phyloP scores from a whole-genome alignment of 2,888 invertebrate species.

The Masnerella sp. region DNA sequence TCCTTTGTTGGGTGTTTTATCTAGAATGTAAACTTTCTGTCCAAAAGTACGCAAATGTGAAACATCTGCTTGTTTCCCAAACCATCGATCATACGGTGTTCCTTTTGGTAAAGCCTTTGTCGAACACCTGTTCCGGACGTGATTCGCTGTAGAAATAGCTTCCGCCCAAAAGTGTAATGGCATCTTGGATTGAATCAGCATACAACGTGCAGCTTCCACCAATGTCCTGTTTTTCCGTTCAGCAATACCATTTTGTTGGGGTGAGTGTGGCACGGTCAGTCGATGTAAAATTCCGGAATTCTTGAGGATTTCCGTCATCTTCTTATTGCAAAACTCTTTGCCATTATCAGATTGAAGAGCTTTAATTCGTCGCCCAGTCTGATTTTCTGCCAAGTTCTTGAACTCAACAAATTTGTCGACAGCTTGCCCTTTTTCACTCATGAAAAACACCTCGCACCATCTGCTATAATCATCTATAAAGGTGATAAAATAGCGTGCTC shows the following conservation, averaged over 20 bases:
- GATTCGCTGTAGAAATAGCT: conserved; percentile 29
- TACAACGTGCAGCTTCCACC: conserved; percentile 31
- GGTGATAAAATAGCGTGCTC: conserved; percentile 58
- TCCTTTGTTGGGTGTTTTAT: conserved; percentile 9
- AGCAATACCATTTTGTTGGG: conserved; percentile 64
- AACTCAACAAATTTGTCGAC: conserved; percentile 49
- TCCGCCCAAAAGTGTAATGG: conserved; percentile 26
- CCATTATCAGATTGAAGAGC: conserved; percentile 56
- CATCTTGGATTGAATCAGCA: conserved; percentile 6
- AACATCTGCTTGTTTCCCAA: conserved; percentile 3
- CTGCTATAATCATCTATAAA: conserved; percentile 63
- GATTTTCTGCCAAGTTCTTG: conserved; percentile 52
- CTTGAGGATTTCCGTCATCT: conserved; percentile 12
- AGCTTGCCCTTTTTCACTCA: conserved; percentile 50
- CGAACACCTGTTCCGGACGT: conserved; percentile 16
- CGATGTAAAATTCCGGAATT: conserved; percentile 63
- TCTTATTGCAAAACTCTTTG: conserved; percentile 37
- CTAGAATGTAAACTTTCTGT: conserved; percentile 2
- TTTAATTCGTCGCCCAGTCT: conserved; percentile 51
- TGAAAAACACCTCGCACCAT: conserved; percentile 55
- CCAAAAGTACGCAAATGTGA: conserved; percentile 16
- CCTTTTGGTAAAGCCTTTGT: conserved; percentile 10
- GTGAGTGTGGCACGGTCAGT: conserved; percentile 64
- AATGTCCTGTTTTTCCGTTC: conserved; percentile 1
- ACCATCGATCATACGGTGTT: conserved; percentile 6